Evolutionary conservation across 2,797 vertebrate genomes (phyloP).

Genomic region (Chiloscyllium punctatum): DNA sequence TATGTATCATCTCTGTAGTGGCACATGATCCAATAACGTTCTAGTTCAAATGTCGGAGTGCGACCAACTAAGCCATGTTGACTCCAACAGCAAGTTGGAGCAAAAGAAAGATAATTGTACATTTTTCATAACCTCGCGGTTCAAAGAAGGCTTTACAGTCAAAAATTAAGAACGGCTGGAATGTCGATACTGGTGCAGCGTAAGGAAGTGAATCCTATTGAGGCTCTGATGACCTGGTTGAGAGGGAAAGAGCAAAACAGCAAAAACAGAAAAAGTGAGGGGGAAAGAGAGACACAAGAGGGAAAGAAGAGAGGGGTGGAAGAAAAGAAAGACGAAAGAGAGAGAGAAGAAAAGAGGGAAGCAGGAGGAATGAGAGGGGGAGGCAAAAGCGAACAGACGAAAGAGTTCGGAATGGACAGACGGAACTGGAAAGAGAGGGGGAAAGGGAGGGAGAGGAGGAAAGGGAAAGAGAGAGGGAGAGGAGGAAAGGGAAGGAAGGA

Average conservation of each 20-base stretch:
- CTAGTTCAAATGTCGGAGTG: too few species aligned
- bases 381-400: too few species aligned
- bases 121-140: background rate
- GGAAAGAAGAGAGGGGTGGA: too few species aligned
- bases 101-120: background rate
- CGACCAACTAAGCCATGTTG: too few species aligned
- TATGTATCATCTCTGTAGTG: too few species aligned
- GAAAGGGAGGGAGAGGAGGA: too few species aligned
- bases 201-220: background rate
- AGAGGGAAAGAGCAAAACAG: background rate
- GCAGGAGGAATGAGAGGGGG: background rate
- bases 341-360: background rate
- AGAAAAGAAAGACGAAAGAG: background rate
- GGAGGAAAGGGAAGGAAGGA: background rate
- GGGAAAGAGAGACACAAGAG: too few species aligned
- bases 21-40: too few species aligned
- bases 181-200: background rate
- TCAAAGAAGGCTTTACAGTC: background rate
- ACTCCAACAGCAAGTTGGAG: background rate
- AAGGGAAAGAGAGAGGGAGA: too few species aligned
- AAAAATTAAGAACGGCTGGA: background rate
- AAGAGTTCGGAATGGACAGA: background rate
- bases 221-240: background rate
- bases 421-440: too few species aligned
- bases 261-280: too few species aligned